phyloP scores from a whole-genome alignment of 2,888 invertebrate genomes.

The Masnerella sp. region DNA sequence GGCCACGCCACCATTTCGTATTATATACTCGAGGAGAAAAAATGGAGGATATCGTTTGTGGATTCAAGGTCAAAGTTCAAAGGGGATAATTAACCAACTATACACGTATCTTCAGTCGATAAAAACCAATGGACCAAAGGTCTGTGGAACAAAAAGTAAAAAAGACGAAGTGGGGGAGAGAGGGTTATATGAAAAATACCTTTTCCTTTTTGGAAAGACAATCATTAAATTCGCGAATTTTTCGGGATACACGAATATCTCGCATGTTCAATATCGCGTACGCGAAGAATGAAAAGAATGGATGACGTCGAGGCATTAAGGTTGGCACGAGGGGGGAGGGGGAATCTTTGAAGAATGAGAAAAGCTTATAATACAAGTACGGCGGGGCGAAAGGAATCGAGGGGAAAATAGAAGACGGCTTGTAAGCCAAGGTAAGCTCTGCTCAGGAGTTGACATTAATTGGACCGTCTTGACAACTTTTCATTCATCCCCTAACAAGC shows the following conservation, averaged over 20 bases:
- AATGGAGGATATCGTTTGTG: too few species aligned
- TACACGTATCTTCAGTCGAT: too few species aligned
- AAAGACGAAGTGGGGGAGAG: too few species aligned
- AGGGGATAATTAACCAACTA: too few species aligned
- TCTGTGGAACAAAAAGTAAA: too few species aligned
- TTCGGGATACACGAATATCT: conserved; percentile 59
- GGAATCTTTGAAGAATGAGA: conserved; percentile 60
- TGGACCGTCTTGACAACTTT: conserved; percentile 77
- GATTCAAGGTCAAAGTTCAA: too few species aligned
- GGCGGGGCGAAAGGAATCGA: conserved; percentile 53
- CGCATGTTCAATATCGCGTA: conserved; percentile 62
- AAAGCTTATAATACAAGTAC: conserved; percentile 65
- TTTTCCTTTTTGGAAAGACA: conserved; percentile 43
- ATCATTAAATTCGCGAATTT: conserved; percentile 59
- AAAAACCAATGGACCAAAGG: too few species aligned
- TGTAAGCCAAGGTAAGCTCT: conserved; percentile 73
- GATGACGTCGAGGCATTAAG: conserved; percentile 48
- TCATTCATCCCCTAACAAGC: conserved; percentile 77
- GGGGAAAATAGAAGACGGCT: conserved; percentile 63
- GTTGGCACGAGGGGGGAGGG: conserved; percentile 6
- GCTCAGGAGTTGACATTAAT: conserved; percentile 77
- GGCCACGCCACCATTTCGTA: too few species aligned
- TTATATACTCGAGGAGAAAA: too few species aligned
- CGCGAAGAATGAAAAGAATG: conserved; percentile 56
- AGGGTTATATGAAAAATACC: conserved; percentile 36